Evolutionary conservation across 2,888 invertebrate genomes (phyloP), one percentile per base, ranked within the genome.

Genomic region (Drosophila helvetica): DNA sequence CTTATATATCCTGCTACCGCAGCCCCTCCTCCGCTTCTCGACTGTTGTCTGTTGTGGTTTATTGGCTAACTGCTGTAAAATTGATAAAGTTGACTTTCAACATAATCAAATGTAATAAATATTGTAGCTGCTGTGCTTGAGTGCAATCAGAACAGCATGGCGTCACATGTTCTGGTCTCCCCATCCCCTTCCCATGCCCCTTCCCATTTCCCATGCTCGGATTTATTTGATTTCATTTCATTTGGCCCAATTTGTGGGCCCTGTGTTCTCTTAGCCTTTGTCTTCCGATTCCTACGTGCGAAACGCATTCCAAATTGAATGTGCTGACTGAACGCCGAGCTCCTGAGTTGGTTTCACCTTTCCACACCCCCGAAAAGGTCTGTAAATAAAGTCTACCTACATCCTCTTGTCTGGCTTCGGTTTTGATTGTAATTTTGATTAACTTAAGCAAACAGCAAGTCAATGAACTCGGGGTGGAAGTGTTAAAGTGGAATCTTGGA

Each of bases 81-180:
- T 85, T 88, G 88, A 85, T 85, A 88, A 85, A 88, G 85, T 86
- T 85, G 86, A 88, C 88, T 85, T 78, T 76, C 83, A 88, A 85
- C 85, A 85, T 85, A 85, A 85, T 85, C 85, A 88, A 85, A 88
- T 83, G 86, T 83, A 86, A 85, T 85, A 85, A 85, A 85, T 85
- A 83, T 88, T 88, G 86, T 87, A 86, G 75, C 87, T 77, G 82
- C 85, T 83, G 87, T 86, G 77, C 74, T 86, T 80, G 87, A 86
- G 77, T 86, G 83, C 83, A 86, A 68, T 75, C 70, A 75, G 68
- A 65, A 59, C 86, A 75, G 80, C 64, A 77, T 82, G 82, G 66
- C 73, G 78, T 80, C 83, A 83, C 68, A 75, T 77, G 76, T 67
- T 69, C 48, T 52, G 42, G 57, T 38, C 22, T 22, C 46, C 47